phyloP scores from a whole-genome alignment of 2,888 invertebrate genomes.

The Melanchra persicariae region DNA sequence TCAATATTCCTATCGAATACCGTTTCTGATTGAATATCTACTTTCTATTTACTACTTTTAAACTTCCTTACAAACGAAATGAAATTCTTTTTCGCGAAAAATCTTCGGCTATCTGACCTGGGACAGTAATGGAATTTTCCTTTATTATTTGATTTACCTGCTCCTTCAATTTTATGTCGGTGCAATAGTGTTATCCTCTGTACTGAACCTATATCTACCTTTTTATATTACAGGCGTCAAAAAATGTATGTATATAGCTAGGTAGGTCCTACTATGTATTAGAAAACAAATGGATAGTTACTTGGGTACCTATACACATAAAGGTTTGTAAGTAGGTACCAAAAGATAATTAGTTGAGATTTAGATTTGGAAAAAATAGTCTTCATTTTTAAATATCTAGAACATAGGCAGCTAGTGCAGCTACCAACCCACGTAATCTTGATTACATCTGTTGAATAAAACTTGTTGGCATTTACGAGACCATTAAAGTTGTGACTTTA shows the following conservation, averaged over 20 bases:
- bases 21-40: slow-evolving; percentile 44
- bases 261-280: background rate
- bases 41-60: slow-evolving; percentile 60
- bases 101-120: slow-evolving; percentile 82
- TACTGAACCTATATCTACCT: slow-evolving; percentile 71
- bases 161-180: slow-evolving; percentile 84
- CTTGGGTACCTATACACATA: background rate
- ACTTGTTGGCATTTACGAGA: slow-evolving; percentile 38
- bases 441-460: slow-evolving; percentile 41
- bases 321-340: too few species aligned
- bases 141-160: slow-evolving; percentile 89
- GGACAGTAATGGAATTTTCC: slow-evolving; percentile 87
- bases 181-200: slow-evolving; percentile 82
- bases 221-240: slow-evolving; percentile 65
- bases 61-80: slow-evolving; percentile 68
- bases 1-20: slow-evolving; percentile 39
- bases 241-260: slow-evolving; percentile 6
- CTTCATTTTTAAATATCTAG: background rate
- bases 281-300: background rate
- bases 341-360: background rate
- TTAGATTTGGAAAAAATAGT: background rate
- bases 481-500: slow-evolving; percentile 45
- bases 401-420: background rate
- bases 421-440: slow-evolving; percentile 21
- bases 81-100: slow-evolving; percentile 81